Conservation (phyloP, 2,797 vertebrate species). For the Harpagifer antarcticus region DNA sequence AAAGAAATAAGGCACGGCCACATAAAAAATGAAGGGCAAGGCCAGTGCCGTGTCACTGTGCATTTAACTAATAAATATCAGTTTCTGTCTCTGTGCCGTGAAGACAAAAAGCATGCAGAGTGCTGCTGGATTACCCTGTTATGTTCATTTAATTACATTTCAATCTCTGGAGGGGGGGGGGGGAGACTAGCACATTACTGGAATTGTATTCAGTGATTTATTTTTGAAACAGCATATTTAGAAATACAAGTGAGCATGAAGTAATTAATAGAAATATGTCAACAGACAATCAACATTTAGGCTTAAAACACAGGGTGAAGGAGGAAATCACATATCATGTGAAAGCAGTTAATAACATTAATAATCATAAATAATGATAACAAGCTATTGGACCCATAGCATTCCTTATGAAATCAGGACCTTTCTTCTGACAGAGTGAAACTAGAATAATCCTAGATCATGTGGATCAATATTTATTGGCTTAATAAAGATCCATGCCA, state of each 20-base stretch:
- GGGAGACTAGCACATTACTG: conserved; percentile 29
- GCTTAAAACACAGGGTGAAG: neutral
- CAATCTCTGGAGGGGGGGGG: conserved; percentile 9
- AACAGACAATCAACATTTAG: neutral
- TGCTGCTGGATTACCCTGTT: conserved; percentile 36
- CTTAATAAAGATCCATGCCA: conserved; percentile 24
- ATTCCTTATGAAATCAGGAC: neutral
- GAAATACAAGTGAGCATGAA: neutral
- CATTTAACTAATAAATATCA: conserved; percentile 72
- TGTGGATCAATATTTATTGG: conserved; percentile 14
- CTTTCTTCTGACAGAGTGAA: conserved; percentile 9
- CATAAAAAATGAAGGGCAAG: conserved; percentile 67
- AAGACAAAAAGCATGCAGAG: conserved; percentile 52
- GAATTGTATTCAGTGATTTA: conserved; percentile 25
- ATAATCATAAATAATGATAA: neutral
- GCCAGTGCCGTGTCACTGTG: conserved; percentile 65
- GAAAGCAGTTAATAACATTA: neutral
- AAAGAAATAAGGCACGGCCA: conserved; percentile 59
- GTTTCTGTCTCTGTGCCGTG: conserved; percentile 44
- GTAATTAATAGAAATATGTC: neutral
- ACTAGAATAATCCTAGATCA: conserved; percentile 11
- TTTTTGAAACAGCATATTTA: conserved; percentile 10
- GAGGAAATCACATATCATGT: no score
- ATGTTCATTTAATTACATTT: conserved; percentile 35
- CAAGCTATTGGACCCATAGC: neutral